phyloP scores from a whole-genome alignment of 1,140 invertebrate genomes.

The Bombus fervidus region DNA sequence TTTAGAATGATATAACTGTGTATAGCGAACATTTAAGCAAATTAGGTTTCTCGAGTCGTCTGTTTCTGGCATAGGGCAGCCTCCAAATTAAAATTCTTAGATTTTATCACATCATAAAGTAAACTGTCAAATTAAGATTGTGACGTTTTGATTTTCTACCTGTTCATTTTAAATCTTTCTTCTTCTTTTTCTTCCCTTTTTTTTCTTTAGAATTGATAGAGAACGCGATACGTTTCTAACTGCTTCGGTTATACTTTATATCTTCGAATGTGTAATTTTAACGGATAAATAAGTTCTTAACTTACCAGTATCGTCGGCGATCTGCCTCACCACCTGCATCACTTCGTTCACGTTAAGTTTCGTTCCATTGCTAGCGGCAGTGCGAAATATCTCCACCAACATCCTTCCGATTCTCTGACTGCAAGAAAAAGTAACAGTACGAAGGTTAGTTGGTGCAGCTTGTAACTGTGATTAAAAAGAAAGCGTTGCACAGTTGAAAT shows the following conservation, averaged over 20 bases:
- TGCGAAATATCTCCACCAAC: slow-evolving; percentile 77
- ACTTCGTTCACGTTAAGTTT: slow-evolving; percentile 70
- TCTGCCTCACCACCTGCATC: slow-evolving; percentile 72
- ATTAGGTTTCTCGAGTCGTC: neutral
- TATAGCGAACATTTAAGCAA: neutral
- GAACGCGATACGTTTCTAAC: too few species aligned
- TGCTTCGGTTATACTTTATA: too few species aligned
- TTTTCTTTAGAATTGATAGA: too few species aligned
- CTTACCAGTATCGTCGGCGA: slow-evolving; percentile 76
- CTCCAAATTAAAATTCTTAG: neutral
- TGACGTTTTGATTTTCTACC: neutral
- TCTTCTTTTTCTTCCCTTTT: too few species aligned
- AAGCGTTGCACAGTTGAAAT: neutral
- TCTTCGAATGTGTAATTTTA: neutral
- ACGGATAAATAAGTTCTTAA: neutral
- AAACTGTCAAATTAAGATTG: neutral
- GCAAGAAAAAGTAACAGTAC: slow-evolving; percentile 67
- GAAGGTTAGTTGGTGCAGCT: neutral
- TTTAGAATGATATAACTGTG: neutral
- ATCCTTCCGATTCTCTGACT: slow-evolving; percentile 78
- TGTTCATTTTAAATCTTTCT: too few species aligned
- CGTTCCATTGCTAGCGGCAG: slow-evolving; percentile 70
- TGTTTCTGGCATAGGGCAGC: neutral
- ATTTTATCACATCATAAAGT: neutral
- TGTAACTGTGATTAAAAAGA: neutral